phyloP scores from a whole-genome alignment of 2,113 vertebrate species.

The Ploceus nigricollis region DNA sequence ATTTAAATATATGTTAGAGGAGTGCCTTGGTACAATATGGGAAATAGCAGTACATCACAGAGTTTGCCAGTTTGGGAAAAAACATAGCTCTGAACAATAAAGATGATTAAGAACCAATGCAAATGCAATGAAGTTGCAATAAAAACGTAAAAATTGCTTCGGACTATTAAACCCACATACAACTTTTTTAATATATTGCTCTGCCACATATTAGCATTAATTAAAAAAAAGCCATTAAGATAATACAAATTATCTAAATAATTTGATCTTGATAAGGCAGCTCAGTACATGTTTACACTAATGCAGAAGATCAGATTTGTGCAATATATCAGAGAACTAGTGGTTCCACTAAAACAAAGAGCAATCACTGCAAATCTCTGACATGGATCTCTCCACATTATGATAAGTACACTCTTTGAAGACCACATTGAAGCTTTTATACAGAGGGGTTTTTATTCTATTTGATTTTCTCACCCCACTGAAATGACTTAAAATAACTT shows the following conservation, averaged over 20 bases:
- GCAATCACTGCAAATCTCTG: slow-evolving; percentile 29
- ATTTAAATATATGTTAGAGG: not conserved
- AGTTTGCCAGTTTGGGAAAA: not conserved
- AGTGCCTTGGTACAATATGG: not conserved
- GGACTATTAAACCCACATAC: not conserved
- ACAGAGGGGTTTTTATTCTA: not conserved
- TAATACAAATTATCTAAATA: slow-evolving; percentile 71
- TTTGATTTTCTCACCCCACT: not conserved
- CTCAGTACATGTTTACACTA: slow-evolving; percentile 28
- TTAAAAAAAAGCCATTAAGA: slow-evolving; percentile 48
- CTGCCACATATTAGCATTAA: slow-evolving; percentile 27
- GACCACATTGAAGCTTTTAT: not conserved
- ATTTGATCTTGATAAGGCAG: slow-evolving; percentile 60
- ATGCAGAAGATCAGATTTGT: slow-evolving; percentile 52
- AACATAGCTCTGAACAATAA: slow-evolving; percentile 16
- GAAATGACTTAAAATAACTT: slow-evolving; percentile 28
- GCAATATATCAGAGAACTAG: slow-evolving; percentile 40
- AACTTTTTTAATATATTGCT: not conserved
- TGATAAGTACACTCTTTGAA: slow-evolving; percentile 20
- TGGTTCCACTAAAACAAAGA: slow-evolving; percentile 12
- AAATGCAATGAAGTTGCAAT: slow-evolving; percentile 38
- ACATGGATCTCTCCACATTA: not conserved
- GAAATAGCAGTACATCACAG: not conserved
- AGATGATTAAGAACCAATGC: slow-evolving; percentile 16
- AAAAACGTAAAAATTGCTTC: slow-evolving; percentile 4